Evolutionary conservation across 1,140 invertebrate genomes (phyloP).

Genomic region (Scaptomyza graminum): DNA sequence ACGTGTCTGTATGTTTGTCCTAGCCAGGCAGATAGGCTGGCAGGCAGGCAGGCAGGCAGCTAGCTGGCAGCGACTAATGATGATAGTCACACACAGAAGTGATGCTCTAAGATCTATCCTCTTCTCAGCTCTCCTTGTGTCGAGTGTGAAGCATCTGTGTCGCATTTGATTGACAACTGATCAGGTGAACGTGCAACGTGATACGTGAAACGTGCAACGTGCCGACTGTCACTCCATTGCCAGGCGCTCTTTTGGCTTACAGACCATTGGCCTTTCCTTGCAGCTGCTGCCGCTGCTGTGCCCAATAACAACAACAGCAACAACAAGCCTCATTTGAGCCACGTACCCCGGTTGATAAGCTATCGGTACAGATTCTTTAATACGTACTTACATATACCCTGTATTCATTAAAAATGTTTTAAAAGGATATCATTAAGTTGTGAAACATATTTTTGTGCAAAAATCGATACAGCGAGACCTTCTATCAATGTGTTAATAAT

Average conservation of each 20-base stretch:
- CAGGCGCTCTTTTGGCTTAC: background rate
- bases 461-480: too few species aligned
- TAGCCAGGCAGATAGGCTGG: background rate
- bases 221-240: conserved; percentile 25
- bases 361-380: conserved; percentile 20
- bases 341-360: conserved; percentile 42
- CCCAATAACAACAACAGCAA: background rate
- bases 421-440: background rate
- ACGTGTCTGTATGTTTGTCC: conserved; percentile 65
- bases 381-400: background rate
- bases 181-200: conserved; percentile 53
- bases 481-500: too few species aligned
- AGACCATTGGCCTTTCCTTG: conserved; percentile 6
- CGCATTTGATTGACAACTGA: conserved; percentile 78
- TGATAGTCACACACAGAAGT: conserved; percentile 52
- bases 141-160: conserved; percentile 77
- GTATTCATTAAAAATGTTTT: background rate
- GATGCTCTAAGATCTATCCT: background rate
- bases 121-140: conserved; percentile 8
- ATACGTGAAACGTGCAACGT: conserved; percentile 35
- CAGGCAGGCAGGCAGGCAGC: background rate
- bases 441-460: background rate
- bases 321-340: conserved; percentile 5
- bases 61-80: conserved; percentile 72
- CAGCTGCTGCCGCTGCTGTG: background rate